A percentile compares a stretch with the other conserved stretches of the same genome.
Evolutionary conservation across 2,888 invertebrate genomes (phyloP).

Genomic region (Anaspis maculata): DNA sequence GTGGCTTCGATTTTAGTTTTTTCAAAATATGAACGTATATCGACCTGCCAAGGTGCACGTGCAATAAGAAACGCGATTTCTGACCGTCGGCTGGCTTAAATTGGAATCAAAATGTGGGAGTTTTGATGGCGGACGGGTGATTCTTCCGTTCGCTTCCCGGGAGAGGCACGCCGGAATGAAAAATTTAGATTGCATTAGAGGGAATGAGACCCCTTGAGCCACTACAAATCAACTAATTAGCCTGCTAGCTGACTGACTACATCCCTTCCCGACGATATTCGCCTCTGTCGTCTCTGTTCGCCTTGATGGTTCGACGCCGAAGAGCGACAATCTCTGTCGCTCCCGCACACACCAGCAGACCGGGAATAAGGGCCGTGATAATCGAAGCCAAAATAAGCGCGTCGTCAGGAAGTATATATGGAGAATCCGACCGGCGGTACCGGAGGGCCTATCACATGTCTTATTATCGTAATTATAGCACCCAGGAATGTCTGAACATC

Average conservation of each 20-base stretch:
- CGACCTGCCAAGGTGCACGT: too few species aligned
- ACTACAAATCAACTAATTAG: constrained; percentile 48
- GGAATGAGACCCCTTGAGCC: constrained; percentile 43
- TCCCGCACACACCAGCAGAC: constrained; percentile 5
- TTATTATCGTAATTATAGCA: constrained; percentile 15
- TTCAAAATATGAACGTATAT: too few species aligned
- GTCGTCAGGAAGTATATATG: constrained; percentile 11
- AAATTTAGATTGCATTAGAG: constrained; percentile 47
- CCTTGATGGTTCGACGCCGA: too few species aligned
- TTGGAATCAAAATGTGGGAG: constrained; percentile 11
- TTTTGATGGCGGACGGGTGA: constrained; percentile 26
- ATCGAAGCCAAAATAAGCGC: constrained; percentile 13
- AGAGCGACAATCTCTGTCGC: constrained; percentile 14
- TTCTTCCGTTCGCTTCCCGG: constrained; percentile 36
- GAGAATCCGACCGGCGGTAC: constrained; percentile 10
- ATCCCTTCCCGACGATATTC: constrained; percentile 19
- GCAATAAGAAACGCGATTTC: too few species aligned
- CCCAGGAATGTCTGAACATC: constrained; percentile 6
- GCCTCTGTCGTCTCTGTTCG: constrained; percentile 20
- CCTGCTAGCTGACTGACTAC: constrained; percentile 35
- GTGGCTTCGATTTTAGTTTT: too few species aligned
- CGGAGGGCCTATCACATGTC: constrained; percentile 14
- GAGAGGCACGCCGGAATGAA: constrained; percentile 38
- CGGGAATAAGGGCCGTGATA: constrained; percentile 3
- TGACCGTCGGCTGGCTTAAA: constrained; percentile 3